Evolutionary conservation across 2,797 vertebrate genomes (phyloP), one percentile per base, ranked within the genome.

Genomic region (Siniperca undulata): DNA sequence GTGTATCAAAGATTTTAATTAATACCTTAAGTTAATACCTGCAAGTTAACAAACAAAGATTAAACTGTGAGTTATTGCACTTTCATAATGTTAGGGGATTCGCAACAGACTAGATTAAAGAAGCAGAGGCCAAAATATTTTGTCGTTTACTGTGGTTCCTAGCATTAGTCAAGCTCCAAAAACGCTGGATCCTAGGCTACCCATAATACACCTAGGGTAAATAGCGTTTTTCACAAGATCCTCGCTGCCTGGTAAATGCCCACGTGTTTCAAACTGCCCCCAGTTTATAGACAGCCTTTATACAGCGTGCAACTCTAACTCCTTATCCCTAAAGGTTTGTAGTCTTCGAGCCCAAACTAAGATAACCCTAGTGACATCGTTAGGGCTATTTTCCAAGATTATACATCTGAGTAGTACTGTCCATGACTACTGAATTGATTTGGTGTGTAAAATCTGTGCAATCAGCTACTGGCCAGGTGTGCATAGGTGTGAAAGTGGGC

Each of bases 31-130:
- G 7, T 52, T 0, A 44, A 44, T 27, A 53, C 36, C 30, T n/a
- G 11, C 40, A 48, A 36, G 16, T 44, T 30, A 46, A 59, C 9
- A 34, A 74, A 13, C 17, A 48, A 19, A 48, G 46, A 48, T 19
- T 42, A 34, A 27, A 27, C 12, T 56, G 12, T 36, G 24, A 44
- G 22, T 74, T 53, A 46, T 17, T 16, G 24, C 27, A 30, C n/a
- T 34, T 30, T 6, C 5, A 20, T 17, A 17, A n/a, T 0, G 34
- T n/a, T 14, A 19, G 0, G 0, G 24, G 11, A 20, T 42, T 44
- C 6, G 2, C 14, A 62, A 14, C 24, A 44, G 38, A 11, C 38
- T 40, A 30, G 7, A 40, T 2, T 40, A 8, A 40, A 40, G 5
- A 38, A 38, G 36, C 36, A 38, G 36, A 38, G 8, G 36, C 10